Base-by-base conservation (phyloP, 1,140 invertebrate species). In the Whitmania pigra region DNA sequence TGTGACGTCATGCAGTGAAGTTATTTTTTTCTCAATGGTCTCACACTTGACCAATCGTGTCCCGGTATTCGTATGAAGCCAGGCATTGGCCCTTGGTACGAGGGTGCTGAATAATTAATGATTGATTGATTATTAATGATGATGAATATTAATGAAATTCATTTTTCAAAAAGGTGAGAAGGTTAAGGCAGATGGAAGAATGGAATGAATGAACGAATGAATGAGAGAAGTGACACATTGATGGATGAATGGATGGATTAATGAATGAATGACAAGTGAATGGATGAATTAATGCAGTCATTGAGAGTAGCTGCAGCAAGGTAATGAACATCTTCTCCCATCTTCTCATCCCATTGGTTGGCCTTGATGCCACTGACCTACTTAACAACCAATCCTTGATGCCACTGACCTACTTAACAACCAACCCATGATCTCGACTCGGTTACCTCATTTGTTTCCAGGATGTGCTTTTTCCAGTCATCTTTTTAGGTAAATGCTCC, bases 11-110 rank as follows among this genome's bases (percentile, higher is more conserved):
- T 74, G 70, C 2, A 74, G 31, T 25, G 63, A 72, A 4, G 70
- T 31, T n/a, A 74, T 53, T 60, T 74, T 74, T 71, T 72, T 74
- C 66, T 74, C 73, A 22, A 74, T 57, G 25, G 73, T 74, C 69
- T 74, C 73, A 18, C 73, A 74, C 25, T 72, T 72, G 57, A 74
- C 67, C n/a, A 74, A 49, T 11, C 53, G 40, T 15, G 72, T 72
- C 18, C 67, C 67, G 22, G 66, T 18, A 36, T 74, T 74, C 49
- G 71, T 43, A 70, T 66, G 71, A 11, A 74, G 53, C 73, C 73
- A 74, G 31, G 29, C 13, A 63, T 74, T 74, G 53, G 71, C 73
- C 54, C 72, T 74, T 5, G 73, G 73, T 11, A 74, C 55, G 20
- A 74, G 54, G 17, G 73, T 72, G 31, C 73, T 74, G 73, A n/a